A percentile compares a stretch with the other conserved stretches of the same genome.
These are phyloP conservation scores for Zaprionus taronus DNA, from an alignment of 1,140 invertebrate genomes.

Conservation along the genomic window DNA sequence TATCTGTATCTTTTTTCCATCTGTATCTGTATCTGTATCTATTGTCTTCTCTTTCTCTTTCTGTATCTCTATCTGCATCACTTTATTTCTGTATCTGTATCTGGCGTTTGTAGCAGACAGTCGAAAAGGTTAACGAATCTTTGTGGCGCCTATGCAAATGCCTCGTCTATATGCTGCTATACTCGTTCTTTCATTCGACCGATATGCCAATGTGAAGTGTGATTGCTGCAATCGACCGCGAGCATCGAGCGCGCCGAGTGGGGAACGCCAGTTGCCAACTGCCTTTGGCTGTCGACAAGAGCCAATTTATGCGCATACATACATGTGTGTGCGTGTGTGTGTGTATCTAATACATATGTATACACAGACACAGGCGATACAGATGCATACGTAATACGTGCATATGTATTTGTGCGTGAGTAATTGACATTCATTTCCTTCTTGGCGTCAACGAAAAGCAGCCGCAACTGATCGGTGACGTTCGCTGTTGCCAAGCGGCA, in stretches of 20 bases:
- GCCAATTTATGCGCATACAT: constrained; percentile 33
- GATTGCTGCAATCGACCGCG: constrained; percentile 44
- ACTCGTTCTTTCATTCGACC: constrained; percentile 45
- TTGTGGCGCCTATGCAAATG: constrained; percentile 56
- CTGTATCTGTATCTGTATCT: not conserved
- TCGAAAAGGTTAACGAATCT: constrained; percentile 49
- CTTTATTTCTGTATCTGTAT: not conserved
- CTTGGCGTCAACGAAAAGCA: constrained; percentile 42
- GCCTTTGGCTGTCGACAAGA: constrained; percentile 31
- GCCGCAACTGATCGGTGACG: constrained; percentile 26
- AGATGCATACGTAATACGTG: not conserved
- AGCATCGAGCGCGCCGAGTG: not conserved
- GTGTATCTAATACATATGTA: not conserved
- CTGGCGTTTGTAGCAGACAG: constrained; percentile 18
- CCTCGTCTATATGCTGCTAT: constrained; percentile 5
- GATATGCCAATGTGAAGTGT: constrained; percentile 39
- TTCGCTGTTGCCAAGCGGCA: constrained; percentile 54
- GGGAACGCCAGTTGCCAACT: constrained; percentile 13
- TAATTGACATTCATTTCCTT: constrained; percentile 63
- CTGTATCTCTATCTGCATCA: not conserved
- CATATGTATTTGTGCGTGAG: constrained; percentile 37
- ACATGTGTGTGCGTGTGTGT: not conserved
- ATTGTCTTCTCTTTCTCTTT: not conserved
- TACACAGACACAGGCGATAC: constrained; percentile 4
- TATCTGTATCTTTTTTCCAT: not conserved